Evolutionary conservation across 2,888 invertebrate genomes (phyloP), one percentile per base, ranked within the genome.

Genomic region (Stegophylla sp.): DNA sequence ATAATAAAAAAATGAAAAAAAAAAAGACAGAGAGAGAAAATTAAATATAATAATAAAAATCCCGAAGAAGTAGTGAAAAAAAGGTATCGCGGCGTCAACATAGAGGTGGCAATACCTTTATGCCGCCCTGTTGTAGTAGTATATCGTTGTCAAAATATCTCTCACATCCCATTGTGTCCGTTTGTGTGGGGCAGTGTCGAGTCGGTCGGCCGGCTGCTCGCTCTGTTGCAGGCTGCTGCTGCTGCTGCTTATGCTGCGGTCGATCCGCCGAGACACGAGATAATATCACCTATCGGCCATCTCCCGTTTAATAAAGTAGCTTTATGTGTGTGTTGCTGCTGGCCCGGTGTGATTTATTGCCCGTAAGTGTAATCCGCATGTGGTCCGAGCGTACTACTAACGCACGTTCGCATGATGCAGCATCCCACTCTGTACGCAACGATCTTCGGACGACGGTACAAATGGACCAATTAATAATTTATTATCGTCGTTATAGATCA

Each of bases 281-380:
- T n/a, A 9, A 77, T 34, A n/a, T 48, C n/a, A n/a, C n/a, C 45
- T 41, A 48, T 48, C 45, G 74, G 45, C 34, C 63, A 63, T 74
- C 74, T 75, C 63, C 67, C 17, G 74, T 77, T 77, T 77, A 77
- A 77, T 77, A 77, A 69, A 77, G 77, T 77, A 77, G 77, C 77
- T 77, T 59, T 77, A 59, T 48, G 5, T 41, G n/a, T 34, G 0
- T 15, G n/a, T 23, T 45, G 26, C 20, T 17, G 72, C 56, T 15
- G 56, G 28, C 45, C 63, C 23, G 45, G 69, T 77, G 69, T 77
- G 77, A 77, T 77, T 77, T 77, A 77, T 77, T 23, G 67, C 48
- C 77, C 23, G 56, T 59, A 26, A 56, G 77, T n/a, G n/a, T 56
- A 69, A 77, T 77, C 67, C 77, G 67, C 67, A 67, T 77, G 77